Base-by-base conservation (phyloP, 2,888 invertebrate genomes). In the Pachycephus smyrnensis region DNA sequence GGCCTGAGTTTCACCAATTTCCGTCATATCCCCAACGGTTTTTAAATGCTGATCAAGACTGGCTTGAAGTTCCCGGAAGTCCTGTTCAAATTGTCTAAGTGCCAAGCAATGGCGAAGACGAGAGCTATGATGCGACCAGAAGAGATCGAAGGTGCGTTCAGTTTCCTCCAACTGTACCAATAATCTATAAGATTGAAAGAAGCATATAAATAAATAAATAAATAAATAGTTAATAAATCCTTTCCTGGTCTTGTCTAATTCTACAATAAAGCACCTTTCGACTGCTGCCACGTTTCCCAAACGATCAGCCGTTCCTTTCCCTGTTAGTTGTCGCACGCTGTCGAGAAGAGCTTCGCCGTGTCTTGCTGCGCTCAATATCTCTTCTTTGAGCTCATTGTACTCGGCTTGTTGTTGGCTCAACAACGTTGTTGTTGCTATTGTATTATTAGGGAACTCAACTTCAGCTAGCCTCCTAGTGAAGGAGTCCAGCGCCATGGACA, bases 131-230 rank as follows among this genome's bases (percentile, higher is more conserved):
- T 96, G 95, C 78, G 95, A 95, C 98, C 98, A 99, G 92, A 98
- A 98, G 86, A 96, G 95, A 91, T 98, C 98, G 92, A 99, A 98
- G 83, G 97, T 97, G 87, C 95, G 94, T 92, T 98, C 97, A 84
- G 98, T 98, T 93, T 98, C 98, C 92, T 98, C 98, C 89, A 98
- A 93, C 93, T 98, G 98, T 79, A 97, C 96, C 85, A 98, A 93
- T 89, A 98, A 94, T 92, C 98, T 97, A 30, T 30, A 30, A 12
- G 31, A 32, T 71, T 15, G 12, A 71, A 32, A 30, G 12, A 30
- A 6, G 12, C 6, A 71, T 30, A 12, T 71, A 71, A 15, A 71
- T 30, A 32, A 0, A 68, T 68, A 3, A n/a, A 68, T 15, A 68
- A 15, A n/a, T 68, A 68, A 32, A 11, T 71, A 23, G 23, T 40